Base-by-base conservation (phyloP, 1,140 invertebrate genomes). In the Penaeus chinensis region DNA sequence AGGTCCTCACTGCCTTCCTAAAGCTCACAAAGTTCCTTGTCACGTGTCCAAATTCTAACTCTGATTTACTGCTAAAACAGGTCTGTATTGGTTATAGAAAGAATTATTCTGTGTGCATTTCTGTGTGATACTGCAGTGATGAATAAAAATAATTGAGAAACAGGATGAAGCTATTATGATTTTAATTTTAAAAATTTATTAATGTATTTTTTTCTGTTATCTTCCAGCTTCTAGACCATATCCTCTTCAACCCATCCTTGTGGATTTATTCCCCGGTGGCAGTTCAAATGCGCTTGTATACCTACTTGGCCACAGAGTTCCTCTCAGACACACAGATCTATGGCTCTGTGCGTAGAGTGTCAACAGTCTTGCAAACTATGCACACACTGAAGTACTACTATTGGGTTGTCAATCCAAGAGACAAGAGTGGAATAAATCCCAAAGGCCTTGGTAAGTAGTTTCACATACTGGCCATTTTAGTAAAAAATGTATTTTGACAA, bases 351-450 rank as follows among this genome's bases (percentile, higher is more conserved):
- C 94, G 99, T 65, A 94, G 98, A 81, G 98, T 99, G 71, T 98
- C 97, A 90, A 99, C 98, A 1, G 98, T 99, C 0, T 94, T 99
- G 16, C 98, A 99, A 93, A 99, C 98, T 0, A 97, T 99, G 89
- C 98, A 99, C 92, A 98, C 99, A 0, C 94, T 99, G 60, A 99
- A 99, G 93, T 99, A 98, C 92, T 99, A 99, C 93, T 99, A 99
- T 92, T 99, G 98, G 98, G 97, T 99, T 22, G 96, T 97, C 5
- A 99, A 98, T 94, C 98, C 98, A 2, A 94, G 96, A 90, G 95
- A 96, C 63, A 98, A 98, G 92, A 99, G 97, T 93, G 98, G 97
- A 61, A 98, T 99, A 91, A 96, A 95, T 63, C 97, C 98, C 8
- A 99, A 99, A 93, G 98, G 97, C 91, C 92, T 97, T 85, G 97